These are phyloP conservation scores for Ctenicera cuprea DNA, from an alignment of 2,888 invertebrate genomes.

Conservation along the genomic window DNA sequence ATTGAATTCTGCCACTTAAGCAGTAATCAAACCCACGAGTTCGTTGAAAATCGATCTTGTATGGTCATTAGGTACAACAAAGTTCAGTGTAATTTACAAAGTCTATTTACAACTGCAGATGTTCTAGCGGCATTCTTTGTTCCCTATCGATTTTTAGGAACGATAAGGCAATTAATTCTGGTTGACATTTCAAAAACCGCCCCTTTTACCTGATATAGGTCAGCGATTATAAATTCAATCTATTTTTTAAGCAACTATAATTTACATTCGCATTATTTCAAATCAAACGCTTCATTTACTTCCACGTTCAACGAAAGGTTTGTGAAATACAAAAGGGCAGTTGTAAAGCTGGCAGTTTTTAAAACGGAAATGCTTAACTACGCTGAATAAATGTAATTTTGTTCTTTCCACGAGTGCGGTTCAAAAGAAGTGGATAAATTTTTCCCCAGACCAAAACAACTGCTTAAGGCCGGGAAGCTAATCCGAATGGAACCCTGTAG, in stretches of 20 bases:
- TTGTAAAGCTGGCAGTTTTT: not conserved
- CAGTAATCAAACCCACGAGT: not conserved
- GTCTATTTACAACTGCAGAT: constrained; percentile 15
- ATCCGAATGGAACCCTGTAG: constrained; percentile 17
- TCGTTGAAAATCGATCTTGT: not conserved
- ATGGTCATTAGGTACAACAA: not conserved
- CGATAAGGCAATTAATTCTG: constrained; percentile 29
- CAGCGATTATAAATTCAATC: constrained; percentile 24
- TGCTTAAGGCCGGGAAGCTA: constrained; percentile 13
- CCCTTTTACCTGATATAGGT: constrained; percentile 15
- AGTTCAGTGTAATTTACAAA: constrained; percentile 9
- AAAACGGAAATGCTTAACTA: constrained; percentile 10
- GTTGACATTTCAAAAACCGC: constrained; percentile 31
- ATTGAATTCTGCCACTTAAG: not conserved
- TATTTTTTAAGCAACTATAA: constrained; percentile 6
- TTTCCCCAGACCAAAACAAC: constrained; percentile 3
- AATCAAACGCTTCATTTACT: not conserved
- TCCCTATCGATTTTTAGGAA: constrained; percentile 22
- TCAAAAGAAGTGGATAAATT: constrained; percentile 6
- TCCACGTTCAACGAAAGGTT: not conserved
- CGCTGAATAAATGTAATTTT: constrained; percentile 7
- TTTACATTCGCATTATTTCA: not conserved
- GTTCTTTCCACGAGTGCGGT: not conserved
- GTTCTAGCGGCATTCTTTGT: constrained; percentile 14
- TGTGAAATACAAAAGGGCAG: not conserved